Percentiles rank a stretch among this genome's conserved stretches.
phyloP scores from a whole-genome alignment of 1,140 invertebrate species.

The Ooceraea biroi region DNA sequence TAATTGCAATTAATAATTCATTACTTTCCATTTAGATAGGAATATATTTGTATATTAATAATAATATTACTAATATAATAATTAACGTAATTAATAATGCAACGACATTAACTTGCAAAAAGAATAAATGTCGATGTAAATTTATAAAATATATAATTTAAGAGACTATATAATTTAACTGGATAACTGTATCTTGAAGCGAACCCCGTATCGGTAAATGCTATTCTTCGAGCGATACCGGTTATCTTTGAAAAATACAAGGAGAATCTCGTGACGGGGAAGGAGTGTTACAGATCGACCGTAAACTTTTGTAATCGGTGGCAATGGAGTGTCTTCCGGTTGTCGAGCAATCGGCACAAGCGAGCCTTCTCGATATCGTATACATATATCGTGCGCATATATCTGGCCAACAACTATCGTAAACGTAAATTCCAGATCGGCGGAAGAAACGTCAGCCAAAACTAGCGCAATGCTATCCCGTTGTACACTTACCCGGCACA shows the following conservation, averaged over 20 bases:
- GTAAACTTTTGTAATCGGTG: constrained; percentile 54
- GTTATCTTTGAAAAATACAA: constrained; percentile 59
- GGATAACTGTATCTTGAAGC: background rate
- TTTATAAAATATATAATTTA: too few species aligned
- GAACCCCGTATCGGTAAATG: constrained; percentile 18
- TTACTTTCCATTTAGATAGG: background rate
- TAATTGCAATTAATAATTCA: constrained; percentile 26
- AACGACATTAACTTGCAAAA: background rate
- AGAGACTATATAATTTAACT: too few species aligned
- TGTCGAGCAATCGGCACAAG: constrained; percentile 35
- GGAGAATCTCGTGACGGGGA: constrained; percentile 5
- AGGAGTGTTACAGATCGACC: constrained; percentile 39
- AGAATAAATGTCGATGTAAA: background rate
- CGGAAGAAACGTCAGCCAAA: constrained; percentile 14
- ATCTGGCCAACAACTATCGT: constrained; percentile 63
- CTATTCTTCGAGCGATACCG: constrained; percentile 8
- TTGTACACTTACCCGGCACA: constrained; percentile 7
- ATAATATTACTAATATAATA: background rate
- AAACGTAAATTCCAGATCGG: constrained; percentile 67
- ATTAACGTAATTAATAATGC: background rate
- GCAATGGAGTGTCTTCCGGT: constrained; percentile 36
- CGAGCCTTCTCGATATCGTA: constrained; percentile 14
- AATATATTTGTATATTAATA: background rate
- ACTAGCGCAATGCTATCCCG: background rate
- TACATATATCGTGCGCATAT: constrained; percentile 43